These are phyloP conservation scores for Siphlonurus alternatus DNA, from an alignment of 2,888 invertebrate genomes.

Conservation along the genomic window DNA sequence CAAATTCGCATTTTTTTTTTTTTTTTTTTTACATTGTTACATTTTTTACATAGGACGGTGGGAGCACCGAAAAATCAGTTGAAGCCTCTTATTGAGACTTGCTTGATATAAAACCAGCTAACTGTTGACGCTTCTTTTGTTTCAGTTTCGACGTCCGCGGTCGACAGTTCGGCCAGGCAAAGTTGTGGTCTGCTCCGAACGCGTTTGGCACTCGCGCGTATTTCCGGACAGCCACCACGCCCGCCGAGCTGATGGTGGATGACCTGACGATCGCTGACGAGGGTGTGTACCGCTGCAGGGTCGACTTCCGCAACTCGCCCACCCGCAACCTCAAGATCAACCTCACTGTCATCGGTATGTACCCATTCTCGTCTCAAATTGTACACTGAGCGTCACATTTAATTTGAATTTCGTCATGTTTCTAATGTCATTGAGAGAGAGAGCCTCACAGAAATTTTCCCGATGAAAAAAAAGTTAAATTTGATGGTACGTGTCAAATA, in stretches of 20 bases:
- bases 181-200: conserved; percentile 38
- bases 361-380: no score
- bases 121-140: conserved; percentile 17
- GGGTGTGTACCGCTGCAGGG: conserved; percentile 53
- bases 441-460: no score
- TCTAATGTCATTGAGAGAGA: not conserved
- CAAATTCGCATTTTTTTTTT: no score
- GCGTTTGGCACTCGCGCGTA: conserved; percentile 38
- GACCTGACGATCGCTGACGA: conserved; percentile 42
- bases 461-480: no score
- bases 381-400: not conserved
- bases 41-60: no score
- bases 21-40: no score
- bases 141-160: conserved; percentile 42
- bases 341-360: conserved; percentile 56
- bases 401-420: not conserved
- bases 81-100: no score
- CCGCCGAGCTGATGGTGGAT: conserved; percentile 40
- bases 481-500: no score
- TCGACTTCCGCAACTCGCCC: conserved; percentile 56
- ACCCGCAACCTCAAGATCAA: conserved; percentile 56
- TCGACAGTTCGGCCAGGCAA: conserved; percentile 34
- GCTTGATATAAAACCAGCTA: no score
- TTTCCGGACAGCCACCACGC: conserved; percentile 35
- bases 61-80: no score